Percentiles rank a stretch among this genome's conserved stretches.
Conservation (phyloP, 2,113 vertebrate species). For the Cottus gobio region DNA sequence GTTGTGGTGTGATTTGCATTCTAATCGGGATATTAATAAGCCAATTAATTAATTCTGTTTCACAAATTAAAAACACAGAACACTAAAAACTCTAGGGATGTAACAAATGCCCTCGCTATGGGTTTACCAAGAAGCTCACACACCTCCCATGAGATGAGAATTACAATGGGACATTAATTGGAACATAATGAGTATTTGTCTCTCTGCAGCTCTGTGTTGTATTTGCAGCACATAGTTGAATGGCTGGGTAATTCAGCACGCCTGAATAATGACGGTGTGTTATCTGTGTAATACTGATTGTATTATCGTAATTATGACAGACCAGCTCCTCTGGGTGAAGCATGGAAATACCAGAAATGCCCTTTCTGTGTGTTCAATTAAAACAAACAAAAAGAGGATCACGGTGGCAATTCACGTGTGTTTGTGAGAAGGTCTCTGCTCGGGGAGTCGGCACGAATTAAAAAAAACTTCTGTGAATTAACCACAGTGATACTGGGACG, state of each 20-base stretch:
- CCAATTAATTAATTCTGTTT: conserved; percentile 62
- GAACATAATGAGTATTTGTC: conserved; percentile 76
- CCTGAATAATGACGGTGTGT: conserved; percentile 56
- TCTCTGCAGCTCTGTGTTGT: conserved; percentile 44
- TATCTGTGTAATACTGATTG: conserved; percentile 70
- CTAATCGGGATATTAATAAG: conserved; percentile 67
- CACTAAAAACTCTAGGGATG: conserved; percentile 58
- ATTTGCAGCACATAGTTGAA: conserved; percentile 60
- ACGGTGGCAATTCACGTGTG: not conserved
- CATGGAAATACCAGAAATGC: conserved; percentile 27
- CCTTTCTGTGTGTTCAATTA: conserved; percentile 45
- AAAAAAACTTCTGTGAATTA: conserved; percentile 56
- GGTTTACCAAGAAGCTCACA: conserved; percentile 60
- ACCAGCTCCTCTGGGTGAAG: conserved; percentile 48
- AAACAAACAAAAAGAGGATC: conserved; percentile 46
- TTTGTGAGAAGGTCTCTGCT: conserved; percentile 25
- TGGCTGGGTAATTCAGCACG: conserved; percentile 64
- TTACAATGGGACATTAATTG: conserved; percentile 76
- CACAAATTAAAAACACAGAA: conserved; percentile 65
- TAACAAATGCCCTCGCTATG: conserved; percentile 55
- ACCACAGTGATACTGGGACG: conserved; percentile 37
- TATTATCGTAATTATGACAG: conserved; percentile 68
- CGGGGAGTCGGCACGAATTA: conserved; percentile 10
- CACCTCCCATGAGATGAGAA: conserved; percentile 64
- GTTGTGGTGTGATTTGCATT: conserved; percentile 50